A percentile compares a stretch with the other conserved stretches of the same genome.
Evolutionary conservation across 92 coral and sea anemone species (phyloP).

Genomic region (Heteractis magnifica): DNA sequence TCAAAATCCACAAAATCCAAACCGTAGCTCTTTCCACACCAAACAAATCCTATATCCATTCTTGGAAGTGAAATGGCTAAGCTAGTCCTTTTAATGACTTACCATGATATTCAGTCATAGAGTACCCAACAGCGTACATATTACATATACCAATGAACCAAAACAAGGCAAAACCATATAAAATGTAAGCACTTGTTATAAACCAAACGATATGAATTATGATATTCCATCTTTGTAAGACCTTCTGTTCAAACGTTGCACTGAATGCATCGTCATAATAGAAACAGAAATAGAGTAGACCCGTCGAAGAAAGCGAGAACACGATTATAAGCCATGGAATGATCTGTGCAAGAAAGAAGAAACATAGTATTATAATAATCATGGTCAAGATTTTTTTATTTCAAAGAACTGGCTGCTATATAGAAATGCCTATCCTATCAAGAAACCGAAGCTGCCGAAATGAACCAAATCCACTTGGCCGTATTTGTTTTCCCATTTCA

Average conservation of each 20-base stretch:
- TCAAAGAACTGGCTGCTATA: too few species aligned
- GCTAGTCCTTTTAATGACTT: slow-evolving; percentile 17
- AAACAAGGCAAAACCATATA: slow-evolving; percentile 66
- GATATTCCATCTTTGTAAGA: slow-evolving; percentile 22
- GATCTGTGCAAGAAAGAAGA: slow-evolving; percentile 44
- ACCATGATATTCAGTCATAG: slow-evolving; percentile 86
- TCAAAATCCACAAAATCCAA: too few species aligned
- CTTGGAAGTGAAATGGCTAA: too few species aligned
- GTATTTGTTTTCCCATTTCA: too few species aligned
- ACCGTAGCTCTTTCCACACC: too few species aligned
- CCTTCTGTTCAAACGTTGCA: slow-evolving; percentile 57
- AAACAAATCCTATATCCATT: too few species aligned
- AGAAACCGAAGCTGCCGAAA: neutral
- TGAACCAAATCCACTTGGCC: too few species aligned
- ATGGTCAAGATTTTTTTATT: neutral
- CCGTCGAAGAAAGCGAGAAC: slow-evolving; percentile 60
- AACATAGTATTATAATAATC: neutral
- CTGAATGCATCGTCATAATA: slow-evolving; percentile 64
- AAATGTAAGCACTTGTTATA: slow-evolving; percentile 58
- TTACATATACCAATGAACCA: slow-evolving; percentile 72
- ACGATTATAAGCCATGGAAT: slow-evolving; percentile 50
- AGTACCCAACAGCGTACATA: slow-evolving; percentile 71
- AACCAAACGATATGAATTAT: slow-evolving; percentile 61
- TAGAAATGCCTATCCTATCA: too few species aligned
- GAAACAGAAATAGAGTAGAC: slow-evolving; percentile 60